A percentile compares a stretch with the other conserved stretches of the same genome.
phyloP scores from a whole-genome alignment of 2,113 vertebrate species.

The Oryctolagus cuniculus region mOryCun1.1 NC_091437.1:700001-700500 shows the following conservation, averaged over 20 bases:
- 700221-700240: neutral
- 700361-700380: neutral
- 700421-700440: neutral
- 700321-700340: neutral
- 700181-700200: neutral
- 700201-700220: neutral
- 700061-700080: neutral
- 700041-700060: neutral
- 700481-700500: too few species aligned
- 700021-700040: too few species aligned
- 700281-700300: too few species aligned
- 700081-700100: neutral
- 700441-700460: neutral
- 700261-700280: neutral
- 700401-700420: neutral
- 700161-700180: neutral
- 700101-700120: neutral
- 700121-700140: neutral
- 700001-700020: too few species aligned
- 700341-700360: neutral
- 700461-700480: too few species aligned
- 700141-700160: neutral
- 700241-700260: neutral
- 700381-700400: neutral
- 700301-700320: neutral